Base-by-base conservation (phyloP, 2,113 vertebrate genomes). In the Tenebrosternarchus preto region DNA sequence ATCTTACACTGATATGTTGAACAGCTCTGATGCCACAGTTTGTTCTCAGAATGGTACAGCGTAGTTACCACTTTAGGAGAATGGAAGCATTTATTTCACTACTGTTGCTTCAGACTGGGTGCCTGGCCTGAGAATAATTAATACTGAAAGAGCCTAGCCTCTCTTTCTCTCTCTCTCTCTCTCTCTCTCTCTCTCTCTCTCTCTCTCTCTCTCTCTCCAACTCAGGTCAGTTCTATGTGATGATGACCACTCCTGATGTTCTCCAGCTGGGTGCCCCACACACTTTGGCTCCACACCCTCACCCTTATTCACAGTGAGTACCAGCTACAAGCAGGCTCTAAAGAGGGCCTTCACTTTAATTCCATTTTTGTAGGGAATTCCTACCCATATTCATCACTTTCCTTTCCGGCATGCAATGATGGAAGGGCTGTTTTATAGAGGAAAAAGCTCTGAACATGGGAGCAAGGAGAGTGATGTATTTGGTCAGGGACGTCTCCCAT, bases 171-270 rank as follows among this genome's bases (percentile, higher is more conserved):
- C 29, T 64, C 59, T 24, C 59, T 56, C 59, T 82, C 33, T 69
- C 43, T 73, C 46, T 63, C 39, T 46, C 73, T 85, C 85, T 7
- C 70, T 17, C 39, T 66, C 33, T 57, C 57, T 36, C 39, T 73
- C 60, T 39, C 53, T 50, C 24, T 76, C 43, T 36, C 46, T 66
- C 43, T 84, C n/a, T 75, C 39, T 73, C 56, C 71, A 39, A 39
- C 71, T 85, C 83, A 93, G 96, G 95, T 84, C 96, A 96, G 84
- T 96, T 96, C 86, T 96, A 96, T 36, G 94, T 96, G 84, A 96
- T 97, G 96, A 97, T 96, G 95, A 94, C 94, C 0, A 94, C 95
- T 0, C 93, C 94, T 76, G 95, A 96, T 5, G 94, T 94, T 81
- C 90, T 95, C 77, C 95, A 94, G 88, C 91, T 95, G 1, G 95